These are phyloP conservation scores for Anas acuta DNA, from an alignment of 2,797 vertebrate species.

Conservation along the genomic window DNA sequence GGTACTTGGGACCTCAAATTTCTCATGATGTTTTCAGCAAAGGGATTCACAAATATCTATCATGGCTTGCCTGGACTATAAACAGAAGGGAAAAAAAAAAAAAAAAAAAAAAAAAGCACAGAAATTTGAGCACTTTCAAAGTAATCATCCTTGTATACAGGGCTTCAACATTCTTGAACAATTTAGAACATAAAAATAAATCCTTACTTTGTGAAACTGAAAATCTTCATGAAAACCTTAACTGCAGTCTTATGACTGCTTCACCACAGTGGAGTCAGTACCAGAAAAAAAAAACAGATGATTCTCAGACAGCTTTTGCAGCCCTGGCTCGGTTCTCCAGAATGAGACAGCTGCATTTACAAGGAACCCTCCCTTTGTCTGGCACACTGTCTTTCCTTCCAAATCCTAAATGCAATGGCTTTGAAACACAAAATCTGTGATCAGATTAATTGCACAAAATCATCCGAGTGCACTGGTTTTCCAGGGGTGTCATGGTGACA, in stretches of 20 bases:
- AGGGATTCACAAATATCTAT: slow-evolving; percentile 22
- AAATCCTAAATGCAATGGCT: neutral
- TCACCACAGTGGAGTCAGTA: neutral
- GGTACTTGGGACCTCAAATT: slow-evolving; percentile 5
- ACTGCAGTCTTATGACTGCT: neutral
- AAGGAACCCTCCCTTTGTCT: neutral
- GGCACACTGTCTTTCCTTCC: neutral
- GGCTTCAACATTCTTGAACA: neutral
- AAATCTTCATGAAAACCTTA: neutral
- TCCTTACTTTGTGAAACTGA: neutral
- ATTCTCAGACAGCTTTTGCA: neutral
- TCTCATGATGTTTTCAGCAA: slow-evolving; percentile 26
- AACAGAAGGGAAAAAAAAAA: neutral
- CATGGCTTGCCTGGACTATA: neutral
- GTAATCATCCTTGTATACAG: neutral
- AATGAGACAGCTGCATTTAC: neutral
- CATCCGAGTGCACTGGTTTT: slow-evolving; percentile 8
- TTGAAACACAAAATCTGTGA: neutral
- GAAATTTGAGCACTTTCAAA: neutral
- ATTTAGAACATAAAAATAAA: slow-evolving; percentile 5
- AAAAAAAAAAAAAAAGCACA: neutral
- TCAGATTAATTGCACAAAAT: slow-evolving; percentile 35
- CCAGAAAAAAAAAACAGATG: neutral
- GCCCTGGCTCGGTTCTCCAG: neutral
- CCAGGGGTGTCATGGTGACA: neutral